phyloP scores from a whole-genome alignment of 2,797 vertebrate species.

The Paramormyrops hopkinsi region DNA sequence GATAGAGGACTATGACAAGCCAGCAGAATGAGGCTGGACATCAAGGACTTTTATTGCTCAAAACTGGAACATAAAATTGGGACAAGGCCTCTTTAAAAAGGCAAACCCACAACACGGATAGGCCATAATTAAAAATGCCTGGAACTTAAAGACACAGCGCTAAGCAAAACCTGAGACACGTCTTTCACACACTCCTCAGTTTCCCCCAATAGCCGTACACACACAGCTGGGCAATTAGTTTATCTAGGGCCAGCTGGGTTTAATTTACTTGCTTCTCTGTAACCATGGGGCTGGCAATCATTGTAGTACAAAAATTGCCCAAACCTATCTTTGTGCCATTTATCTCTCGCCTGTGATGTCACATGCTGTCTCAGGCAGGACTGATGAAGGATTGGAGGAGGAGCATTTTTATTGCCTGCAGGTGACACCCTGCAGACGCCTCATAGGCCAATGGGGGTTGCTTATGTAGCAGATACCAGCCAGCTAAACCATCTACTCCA shows the following conservation, averaged over 20 bases:
- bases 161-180: not conserved
- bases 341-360: not conserved
- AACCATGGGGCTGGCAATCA: not conserved
- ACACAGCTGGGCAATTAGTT: not conserved
- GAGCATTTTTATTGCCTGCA: not conserved
- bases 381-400: not conserved
- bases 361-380: not conserved
- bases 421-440: not conserved
- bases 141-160: not conserved
- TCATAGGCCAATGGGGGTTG: not conserved
- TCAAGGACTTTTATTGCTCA: not conserved
- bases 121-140: not conserved
- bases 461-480: not conserved
- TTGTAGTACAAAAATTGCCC: not conserved
- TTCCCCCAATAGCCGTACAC: not conserved
- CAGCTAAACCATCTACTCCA: not conserved
- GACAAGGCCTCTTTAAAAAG: not conserved
- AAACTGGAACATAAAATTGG: slow-evolving; percentile 1
- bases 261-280: not conserved
- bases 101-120: not conserved
- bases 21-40: not conserved
- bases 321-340: not conserved
- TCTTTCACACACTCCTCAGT: not conserved
- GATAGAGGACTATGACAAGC: not conserved
- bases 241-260: not conserved